Percentiles rank a stretch among this genome's conserved stretches.
Conservation (phyloP, 2,888 invertebrate genomes). For the Eupithecia tripunctaria region DNA sequence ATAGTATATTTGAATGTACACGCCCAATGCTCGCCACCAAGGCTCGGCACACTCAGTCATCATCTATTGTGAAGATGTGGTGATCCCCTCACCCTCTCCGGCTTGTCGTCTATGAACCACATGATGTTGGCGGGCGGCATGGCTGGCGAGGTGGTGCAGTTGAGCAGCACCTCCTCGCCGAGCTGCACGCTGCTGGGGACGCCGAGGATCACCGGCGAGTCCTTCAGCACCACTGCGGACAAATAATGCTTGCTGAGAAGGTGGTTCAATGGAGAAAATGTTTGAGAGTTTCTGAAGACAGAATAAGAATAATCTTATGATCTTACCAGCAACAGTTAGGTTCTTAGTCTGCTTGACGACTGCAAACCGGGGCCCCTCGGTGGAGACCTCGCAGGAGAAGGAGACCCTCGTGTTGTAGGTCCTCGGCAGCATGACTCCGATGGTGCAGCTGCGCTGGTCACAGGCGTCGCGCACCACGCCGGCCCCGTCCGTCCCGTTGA, state of each 20-base stretch:
- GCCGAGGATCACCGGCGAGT: conserved; percentile 70
- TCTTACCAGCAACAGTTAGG: conserved; percentile 74
- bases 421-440: conserved; percentile 68
- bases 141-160: conserved; percentile 72
- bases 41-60: not conserved
- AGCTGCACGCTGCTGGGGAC: conserved; percentile 69
- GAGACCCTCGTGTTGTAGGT: conserved; percentile 67
- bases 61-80: not conserved
- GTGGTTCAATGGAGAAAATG: not conserved
- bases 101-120: conserved; percentile 76
- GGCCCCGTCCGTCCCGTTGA: conserved; percentile 61
- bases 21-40: not conserved
- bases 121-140: conserved; percentile 76
- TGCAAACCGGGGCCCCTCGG: conserved; percentile 76
- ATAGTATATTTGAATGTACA: not conserved
- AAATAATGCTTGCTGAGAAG: not conserved
- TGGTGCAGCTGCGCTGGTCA: conserved; percentile 68
- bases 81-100: conserved; percentile 67
- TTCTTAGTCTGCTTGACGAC: conserved; percentile 77
- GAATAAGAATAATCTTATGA: no score
- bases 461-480: conserved; percentile 65
- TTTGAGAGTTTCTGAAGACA: not conserved
- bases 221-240: conserved; percentile 65
- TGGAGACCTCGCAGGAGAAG: conserved; percentile 78
- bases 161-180: conserved; percentile 71